phyloP scores from a whole-genome alignment of 37 sponge, comb jelly and placozoan genomes.

The Theonella swinhoei region DNA sequence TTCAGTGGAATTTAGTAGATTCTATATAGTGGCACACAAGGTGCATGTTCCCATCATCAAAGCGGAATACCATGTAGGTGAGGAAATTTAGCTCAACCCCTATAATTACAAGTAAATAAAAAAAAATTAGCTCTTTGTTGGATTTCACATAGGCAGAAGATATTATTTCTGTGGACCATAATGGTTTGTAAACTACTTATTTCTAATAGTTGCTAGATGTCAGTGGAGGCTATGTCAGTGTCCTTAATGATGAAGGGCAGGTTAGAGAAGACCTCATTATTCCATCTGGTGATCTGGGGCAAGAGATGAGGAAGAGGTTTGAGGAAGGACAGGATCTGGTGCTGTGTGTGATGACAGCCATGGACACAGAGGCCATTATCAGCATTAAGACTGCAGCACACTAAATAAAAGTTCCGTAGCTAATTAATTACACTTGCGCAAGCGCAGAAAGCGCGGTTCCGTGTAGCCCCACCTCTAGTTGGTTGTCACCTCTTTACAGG shows the following conservation, averaged over 20 bases:
- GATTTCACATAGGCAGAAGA: not conserved
- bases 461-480: too few species aligned
- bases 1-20: too few species aligned
- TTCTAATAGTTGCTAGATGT: constrained; percentile 21
- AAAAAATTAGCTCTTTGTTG: not conserved
- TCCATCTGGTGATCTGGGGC: constrained; percentile 35
- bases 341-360: constrained; percentile 36
- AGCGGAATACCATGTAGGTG: constrained; percentile 60
- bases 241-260: constrained; percentile 41
- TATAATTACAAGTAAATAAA: too few species aligned
- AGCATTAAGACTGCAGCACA: constrained; percentile 31
- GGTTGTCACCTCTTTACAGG: too few species aligned
- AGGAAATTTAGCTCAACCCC: not conserved
- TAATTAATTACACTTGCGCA: too few species aligned
- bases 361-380: constrained; percentile 45
- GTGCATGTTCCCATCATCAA: constrained; percentile 49
- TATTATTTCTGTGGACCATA: not conserved
- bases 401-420: too few species aligned
- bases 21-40: too few species aligned
- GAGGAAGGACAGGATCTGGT: constrained; percentile 14
- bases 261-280: constrained; percentile 24
- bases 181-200: not conserved
- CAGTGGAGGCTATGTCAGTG: constrained; percentile 17
- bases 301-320: constrained; percentile 15
- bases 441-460: too few species aligned